phyloP scores from a whole-genome alignment of 2,888 invertebrate species.

The Mythimna impura region DNA sequence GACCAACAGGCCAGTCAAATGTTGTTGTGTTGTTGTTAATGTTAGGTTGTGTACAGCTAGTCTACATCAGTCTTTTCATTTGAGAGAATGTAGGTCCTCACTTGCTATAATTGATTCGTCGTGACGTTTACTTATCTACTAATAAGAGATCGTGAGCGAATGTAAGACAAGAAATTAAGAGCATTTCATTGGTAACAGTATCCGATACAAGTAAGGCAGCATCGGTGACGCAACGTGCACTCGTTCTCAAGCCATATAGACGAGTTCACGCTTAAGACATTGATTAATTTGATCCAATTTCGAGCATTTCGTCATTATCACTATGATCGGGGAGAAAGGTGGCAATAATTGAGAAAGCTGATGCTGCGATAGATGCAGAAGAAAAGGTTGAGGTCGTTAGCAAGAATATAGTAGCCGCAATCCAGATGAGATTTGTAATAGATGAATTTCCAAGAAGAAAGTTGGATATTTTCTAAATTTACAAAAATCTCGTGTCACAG shows the following conservation, averaged over 20 bases:
- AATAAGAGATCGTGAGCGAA: constrained; percentile 43
- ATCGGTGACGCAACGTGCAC: constrained; percentile 31
- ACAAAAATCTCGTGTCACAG: too few species aligned
- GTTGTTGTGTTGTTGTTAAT: too few species aligned
- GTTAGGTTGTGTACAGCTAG: not conserved
- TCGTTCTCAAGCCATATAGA: constrained; percentile 29
- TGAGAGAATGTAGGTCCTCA: too few species aligned
- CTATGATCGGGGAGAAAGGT: constrained; percentile 31
- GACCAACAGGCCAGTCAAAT: too few species aligned
- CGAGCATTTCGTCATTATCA: constrained; percentile 33
- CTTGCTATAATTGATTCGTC: constrained; percentile 17
- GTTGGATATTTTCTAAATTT: too few species aligned
- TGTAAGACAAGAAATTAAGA: constrained; percentile 34
- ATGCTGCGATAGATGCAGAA: not conserved
- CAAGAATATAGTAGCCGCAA: too few species aligned
- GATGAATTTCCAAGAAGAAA: too few species aligned
- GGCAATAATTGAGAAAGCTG: constrained; percentile 18
- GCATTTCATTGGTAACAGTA: constrained; percentile 38
- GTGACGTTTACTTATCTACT: constrained; percentile 10
- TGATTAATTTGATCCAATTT: constrained; percentile 56
- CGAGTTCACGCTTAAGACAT: constrained; percentile 44
- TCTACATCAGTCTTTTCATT: not conserved
- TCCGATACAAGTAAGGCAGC: constrained; percentile 14
- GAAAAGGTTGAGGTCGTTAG: too few species aligned
- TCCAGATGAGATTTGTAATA: too few species aligned